Evolutionary conservation across 2,797 vertebrate species (phyloP).

Genomic region (Acrossocheilus wenchowensis): DNA sequence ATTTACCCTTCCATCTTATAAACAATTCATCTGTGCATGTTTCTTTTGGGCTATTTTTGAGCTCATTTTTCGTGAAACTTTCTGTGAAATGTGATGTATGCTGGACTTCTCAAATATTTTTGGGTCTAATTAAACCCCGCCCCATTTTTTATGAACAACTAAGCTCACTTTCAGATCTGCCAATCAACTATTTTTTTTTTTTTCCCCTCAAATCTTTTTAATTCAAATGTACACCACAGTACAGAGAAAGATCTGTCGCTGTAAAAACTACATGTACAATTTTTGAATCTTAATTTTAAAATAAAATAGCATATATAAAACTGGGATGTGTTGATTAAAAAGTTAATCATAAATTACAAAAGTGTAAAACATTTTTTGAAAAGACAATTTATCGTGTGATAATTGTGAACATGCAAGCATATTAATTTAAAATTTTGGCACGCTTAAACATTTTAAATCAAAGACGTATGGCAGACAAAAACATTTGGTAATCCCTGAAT

Average conservation of each 20-base stretch:
- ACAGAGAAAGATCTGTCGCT: fast-evolving
- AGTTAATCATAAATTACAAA: background rate
- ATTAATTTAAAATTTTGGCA: background rate
- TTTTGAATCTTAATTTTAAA: background rate
- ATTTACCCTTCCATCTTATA: background rate
- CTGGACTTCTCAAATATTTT: background rate
- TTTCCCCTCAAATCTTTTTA: no score
- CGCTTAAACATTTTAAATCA: background rate
- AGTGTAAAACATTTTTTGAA: background rate
- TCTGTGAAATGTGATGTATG: background rate
- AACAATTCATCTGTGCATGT: background rate
- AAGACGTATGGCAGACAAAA: background rate
- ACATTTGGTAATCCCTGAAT: background rate
- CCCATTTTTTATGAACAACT: background rate
- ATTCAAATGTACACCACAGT: background rate
- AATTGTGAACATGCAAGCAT: background rate
- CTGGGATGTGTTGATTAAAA: background rate
- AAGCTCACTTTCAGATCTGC: background rate
- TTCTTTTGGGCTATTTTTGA: background rate
- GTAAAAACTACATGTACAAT: background rate
- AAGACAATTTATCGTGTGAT: no score
- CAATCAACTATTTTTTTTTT: background rate
- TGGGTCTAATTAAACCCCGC: background rate
- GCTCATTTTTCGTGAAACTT: background rate
- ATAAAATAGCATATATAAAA: background rate